phyloP scores from a whole-genome alignment of 2,113 vertebrate genomes.

The Zapornia atra region DNA sequence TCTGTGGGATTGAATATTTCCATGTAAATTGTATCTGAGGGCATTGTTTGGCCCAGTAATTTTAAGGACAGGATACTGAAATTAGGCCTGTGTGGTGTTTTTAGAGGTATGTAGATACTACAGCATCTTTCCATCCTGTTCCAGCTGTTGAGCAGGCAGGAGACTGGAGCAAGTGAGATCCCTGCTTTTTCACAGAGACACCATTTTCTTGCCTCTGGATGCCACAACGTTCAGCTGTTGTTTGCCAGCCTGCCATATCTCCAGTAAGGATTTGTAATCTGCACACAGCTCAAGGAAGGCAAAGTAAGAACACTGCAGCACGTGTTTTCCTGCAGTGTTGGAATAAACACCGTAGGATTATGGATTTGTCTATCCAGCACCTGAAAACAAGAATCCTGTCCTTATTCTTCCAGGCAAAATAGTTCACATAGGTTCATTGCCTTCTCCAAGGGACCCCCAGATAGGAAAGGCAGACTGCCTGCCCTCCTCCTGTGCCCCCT shows the following conservation, averaged over 20 bases:
- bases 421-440: background rate
- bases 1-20: background rate
- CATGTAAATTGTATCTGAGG: constrained; percentile 12
- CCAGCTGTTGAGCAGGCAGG: background rate
- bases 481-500: background rate
- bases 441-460: background rate
- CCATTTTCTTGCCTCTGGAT: background rate
- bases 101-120: background rate
- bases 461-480: background rate
- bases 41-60: background rate
- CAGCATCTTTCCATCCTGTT: background rate
- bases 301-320: background rate
- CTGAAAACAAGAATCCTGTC: background rate
- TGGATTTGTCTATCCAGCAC: background rate
- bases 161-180: background rate
- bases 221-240: background rate
- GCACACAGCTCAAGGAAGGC: background rate
- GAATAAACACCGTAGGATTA: background rate
- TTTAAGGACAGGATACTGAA: constrained; percentile 13
- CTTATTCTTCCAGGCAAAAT: background rate
- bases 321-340: background rate
- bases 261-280: background rate
- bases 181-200: background rate
- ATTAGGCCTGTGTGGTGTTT: background rate
- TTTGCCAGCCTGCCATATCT: background rate